A percentile compares a stretch with the other conserved stretches of the same genome.
Evolutionary conservation across 2,888 invertebrate genomes (phyloP).

Genomic region (Lathronympha strigana): DNA sequence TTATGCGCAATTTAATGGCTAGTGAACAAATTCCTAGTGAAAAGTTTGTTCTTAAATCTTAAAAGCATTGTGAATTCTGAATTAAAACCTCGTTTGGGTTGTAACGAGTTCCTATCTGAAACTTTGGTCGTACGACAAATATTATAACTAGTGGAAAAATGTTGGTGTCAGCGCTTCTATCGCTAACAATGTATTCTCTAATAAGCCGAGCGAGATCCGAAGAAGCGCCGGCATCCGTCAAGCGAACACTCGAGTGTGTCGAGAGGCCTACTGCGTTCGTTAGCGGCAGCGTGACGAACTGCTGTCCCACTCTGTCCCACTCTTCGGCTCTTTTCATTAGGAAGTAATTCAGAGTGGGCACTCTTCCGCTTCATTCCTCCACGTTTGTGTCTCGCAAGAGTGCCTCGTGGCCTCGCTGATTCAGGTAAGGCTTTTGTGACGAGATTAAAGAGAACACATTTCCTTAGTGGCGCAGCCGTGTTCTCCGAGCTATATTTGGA

Average conservation of each 20-base stretch:
- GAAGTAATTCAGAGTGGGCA: conserved; percentile 82
- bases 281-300: conserved; percentile 78
- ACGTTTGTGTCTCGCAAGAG: conserved; percentile 74
- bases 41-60: conserved; percentile 17
- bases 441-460: conserved; percentile 81
- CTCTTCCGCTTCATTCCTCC: conserved; percentile 82
- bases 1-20: conserved; percentile 36
- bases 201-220: conserved; percentile 51
- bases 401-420: conserved; percentile 75
- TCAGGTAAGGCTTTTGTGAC: conserved; percentile 83
- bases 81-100: background rate
- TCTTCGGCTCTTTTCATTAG: conserved; percentile 82
- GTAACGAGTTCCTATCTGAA: background rate
- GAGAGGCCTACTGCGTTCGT: conserved; percentile 78
- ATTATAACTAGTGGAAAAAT: conserved; percentile 2
- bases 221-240: conserved; percentile 54
- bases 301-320: conserved; percentile 69
- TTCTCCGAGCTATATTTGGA: conserved; percentile 75
- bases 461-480: conserved; percentile 66
- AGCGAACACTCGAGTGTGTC: conserved; percentile 64
- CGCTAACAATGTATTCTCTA: conserved; percentile 45
- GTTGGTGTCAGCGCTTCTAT: conserved; percentile 9
- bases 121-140: background rate
- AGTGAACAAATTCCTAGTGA: conserved; percentile 21
- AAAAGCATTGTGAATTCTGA: conserved; percentile 6